Evolutionary conservation across 2,113 vertebrate species (phyloP).

Genomic region (western clawed frog (Xenopus tropicalis)): DNA sequence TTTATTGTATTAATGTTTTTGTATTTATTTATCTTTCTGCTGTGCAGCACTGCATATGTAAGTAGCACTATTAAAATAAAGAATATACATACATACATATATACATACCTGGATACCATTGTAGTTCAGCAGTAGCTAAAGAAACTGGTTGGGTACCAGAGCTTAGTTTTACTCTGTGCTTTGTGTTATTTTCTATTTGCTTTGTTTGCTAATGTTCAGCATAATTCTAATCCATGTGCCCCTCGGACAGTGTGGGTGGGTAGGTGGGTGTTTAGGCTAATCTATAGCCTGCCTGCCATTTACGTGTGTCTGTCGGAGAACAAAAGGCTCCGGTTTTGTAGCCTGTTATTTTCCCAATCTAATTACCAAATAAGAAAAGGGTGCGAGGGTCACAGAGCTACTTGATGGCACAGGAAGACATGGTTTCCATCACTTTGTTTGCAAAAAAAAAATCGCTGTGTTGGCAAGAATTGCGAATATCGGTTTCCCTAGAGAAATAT

Average conservation of each 20-base stretch:
- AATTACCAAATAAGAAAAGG: constrained; percentile 38
- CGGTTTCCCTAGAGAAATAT: constrained; percentile 21
- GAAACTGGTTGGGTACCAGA: no score
- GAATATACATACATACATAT: no score
- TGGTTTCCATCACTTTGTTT: constrained; percentile 35
- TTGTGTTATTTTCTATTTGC: background rate
- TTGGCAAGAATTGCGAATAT: constrained; percentile 5
- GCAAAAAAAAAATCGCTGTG: constrained; percentile 21
- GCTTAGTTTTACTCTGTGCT: background rate
- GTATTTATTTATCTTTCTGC: no score
- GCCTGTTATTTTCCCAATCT: constrained; percentile 39
- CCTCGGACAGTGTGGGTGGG: background rate
- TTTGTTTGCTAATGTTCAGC: background rate
- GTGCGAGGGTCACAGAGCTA: constrained; percentile 38
- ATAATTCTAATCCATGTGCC: background rate
- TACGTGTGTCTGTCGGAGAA: constrained; percentile 10
- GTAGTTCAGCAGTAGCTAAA: no score
- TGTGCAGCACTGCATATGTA: no score
- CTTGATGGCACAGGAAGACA: constrained; percentile 36
- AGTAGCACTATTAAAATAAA: no score
- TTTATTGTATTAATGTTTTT: no score
- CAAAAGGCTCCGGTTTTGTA: constrained; percentile 29
- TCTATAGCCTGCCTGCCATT: background rate
- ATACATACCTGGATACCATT: no score
- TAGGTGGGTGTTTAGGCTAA: background rate